phyloP scores from a whole-genome alignment of 53 echinoderm and acorn worm genomes.

The Patiria pectinifera region DNA sequence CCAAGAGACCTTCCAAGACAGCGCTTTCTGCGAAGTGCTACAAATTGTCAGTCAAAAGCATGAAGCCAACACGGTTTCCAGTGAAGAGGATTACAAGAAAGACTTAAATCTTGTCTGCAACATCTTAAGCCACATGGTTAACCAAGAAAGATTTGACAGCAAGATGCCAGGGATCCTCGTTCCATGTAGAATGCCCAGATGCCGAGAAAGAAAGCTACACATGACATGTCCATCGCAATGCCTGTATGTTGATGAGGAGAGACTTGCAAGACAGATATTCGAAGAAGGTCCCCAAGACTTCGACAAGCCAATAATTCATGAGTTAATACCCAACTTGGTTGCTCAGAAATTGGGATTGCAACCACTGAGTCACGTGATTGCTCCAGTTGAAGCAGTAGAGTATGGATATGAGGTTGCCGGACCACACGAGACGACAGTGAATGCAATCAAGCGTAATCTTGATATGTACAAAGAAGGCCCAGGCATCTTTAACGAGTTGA shows the following conservation, averaged over 20 bases:
- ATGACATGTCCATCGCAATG: conserved; percentile 12
- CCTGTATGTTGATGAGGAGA: no score
- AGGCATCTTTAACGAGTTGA: conserved; percentile 83
- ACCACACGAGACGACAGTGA: conserved; percentile 10
- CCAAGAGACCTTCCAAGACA: neutral
- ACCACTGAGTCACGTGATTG: no score
- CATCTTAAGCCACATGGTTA: no score
- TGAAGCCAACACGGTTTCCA: neutral
- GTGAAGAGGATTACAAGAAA: neutral
- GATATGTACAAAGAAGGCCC: conserved; percentile 72
- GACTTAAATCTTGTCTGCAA: conserved; percentile 17
- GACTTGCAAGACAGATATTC: no score
- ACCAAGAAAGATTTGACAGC: no score
- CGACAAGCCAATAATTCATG: conserved; percentile 26
- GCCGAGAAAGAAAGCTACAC: neutral
- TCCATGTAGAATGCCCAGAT: conserved; percentile 25
- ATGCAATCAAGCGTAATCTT: conserved; percentile 71
- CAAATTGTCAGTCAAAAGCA: no score
- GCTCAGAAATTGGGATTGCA: conserved; percentile 20
- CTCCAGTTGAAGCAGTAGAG: no score
- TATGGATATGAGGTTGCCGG: no score
- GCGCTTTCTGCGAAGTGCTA: no score
- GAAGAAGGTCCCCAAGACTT: no score
- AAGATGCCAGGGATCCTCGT: conserved; percentile 41
- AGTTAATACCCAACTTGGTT: conserved; percentile 37